phyloP scores from a whole-genome alignment of 2,797 vertebrate genomes.

The Falco columbarius region DNA sequence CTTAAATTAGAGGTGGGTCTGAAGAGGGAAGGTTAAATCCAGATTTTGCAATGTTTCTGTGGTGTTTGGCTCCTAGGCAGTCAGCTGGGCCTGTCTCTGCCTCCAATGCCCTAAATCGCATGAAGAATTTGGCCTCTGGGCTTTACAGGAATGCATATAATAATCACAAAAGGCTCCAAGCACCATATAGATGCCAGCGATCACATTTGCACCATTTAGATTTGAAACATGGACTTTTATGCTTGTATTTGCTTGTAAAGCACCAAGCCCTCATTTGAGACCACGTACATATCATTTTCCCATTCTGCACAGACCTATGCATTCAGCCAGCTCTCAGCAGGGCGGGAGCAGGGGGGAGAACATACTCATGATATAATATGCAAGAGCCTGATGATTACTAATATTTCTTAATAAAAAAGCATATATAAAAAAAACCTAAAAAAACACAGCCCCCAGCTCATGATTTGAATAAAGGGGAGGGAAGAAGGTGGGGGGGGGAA shows the following conservation, averaged over 20 bases:
- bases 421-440: not conserved
- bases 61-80: slow-evolving; percentile 18
- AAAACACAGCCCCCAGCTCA: slow-evolving; percentile 36
- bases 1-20: not conserved
- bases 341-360: not conserved
- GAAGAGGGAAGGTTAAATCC: not conserved
- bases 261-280: not conserved
- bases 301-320: not conserved
- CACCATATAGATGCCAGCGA: not conserved
- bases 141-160: slow-evolving; percentile 24
- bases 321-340: not conserved
- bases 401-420: slow-evolving; percentile 41
- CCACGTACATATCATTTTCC: not conserved
- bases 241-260: not conserved
- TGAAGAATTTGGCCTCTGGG: slow-evolving; percentile 25
- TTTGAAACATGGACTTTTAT: not conserved
- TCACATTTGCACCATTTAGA: slow-evolving; percentile 24
- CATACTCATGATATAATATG: not conserved
- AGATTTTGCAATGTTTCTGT: not conserved
- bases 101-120: not conserved
- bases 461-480: slow-evolving; percentile 63
- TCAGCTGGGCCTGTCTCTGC: not conserved
- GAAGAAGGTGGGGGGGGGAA: slow-evolving; percentile 59
- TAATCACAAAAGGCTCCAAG: slow-evolving; percentile 37
- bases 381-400: slow-evolving; percentile 29